Evolutionary conservation across 2,113 vertebrate species (phyloP).

Genomic region (Pygoscelis adeliae): DNA sequence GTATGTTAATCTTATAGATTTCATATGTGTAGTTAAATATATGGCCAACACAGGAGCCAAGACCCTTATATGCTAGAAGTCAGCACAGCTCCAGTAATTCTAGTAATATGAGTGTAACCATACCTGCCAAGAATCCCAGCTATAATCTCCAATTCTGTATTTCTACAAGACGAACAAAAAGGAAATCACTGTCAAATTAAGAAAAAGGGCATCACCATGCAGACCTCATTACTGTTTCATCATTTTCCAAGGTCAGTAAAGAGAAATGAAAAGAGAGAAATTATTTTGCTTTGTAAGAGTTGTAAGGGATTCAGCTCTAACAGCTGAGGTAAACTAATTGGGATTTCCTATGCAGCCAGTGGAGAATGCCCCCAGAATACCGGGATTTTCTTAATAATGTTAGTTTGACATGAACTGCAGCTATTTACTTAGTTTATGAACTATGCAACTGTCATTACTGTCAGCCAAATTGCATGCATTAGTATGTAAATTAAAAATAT

Average conservation of each 20-base stretch:
- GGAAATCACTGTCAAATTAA: neutral
- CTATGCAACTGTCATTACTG: neutral
- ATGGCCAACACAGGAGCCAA: neutral
- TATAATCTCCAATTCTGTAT: neutral
- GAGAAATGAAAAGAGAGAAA: conserved; percentile 28
- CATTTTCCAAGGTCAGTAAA: conserved; percentile 25
- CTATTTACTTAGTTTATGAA: conserved; percentile 34
- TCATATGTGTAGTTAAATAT: neutral
- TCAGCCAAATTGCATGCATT: neutral
- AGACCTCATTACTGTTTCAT: conserved; percentile 23
- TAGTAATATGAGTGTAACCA: neutral
- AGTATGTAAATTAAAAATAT: conserved; percentile 32
- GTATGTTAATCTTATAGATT: neutral
- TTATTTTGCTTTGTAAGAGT: neutral
- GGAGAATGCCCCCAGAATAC: neutral
- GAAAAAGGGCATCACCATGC: neutral
- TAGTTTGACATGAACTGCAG: conserved; percentile 25
- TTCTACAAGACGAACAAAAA: neutral
- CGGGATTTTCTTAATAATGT: neutral
- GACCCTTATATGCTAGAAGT: neutral
- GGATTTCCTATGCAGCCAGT: conserved; percentile 16
- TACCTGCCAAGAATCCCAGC: neutral
- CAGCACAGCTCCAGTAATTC: neutral
- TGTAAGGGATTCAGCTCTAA: neutral
- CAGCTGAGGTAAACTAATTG: conserved; percentile 18